Evolutionary conservation across 2,797 vertebrate genomes (phyloP).

Genomic region (Meda fulgida): DNA sequence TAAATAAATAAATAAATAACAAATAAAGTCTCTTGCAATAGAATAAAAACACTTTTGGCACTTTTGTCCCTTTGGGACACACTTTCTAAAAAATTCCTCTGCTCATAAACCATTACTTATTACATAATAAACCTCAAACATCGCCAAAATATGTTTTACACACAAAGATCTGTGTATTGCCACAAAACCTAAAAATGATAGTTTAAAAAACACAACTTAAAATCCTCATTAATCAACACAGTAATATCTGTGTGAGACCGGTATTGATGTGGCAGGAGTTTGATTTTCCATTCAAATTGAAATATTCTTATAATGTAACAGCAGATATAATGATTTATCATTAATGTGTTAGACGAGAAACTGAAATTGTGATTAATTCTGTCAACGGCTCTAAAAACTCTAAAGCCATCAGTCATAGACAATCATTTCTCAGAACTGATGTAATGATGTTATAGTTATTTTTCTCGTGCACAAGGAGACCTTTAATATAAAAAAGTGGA

Average conservation of each 20-base stretch:
- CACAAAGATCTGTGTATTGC: not conserved
- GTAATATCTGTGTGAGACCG: not conserved
- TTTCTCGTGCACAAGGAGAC: not conserved
- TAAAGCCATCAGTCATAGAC: not conserved
- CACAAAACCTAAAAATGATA: not conserved
- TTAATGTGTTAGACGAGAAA: not conserved
- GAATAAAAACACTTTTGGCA: not conserved
- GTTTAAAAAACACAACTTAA: not conserved
- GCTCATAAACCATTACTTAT: not conserved
- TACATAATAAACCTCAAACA: conserved; percentile 9
- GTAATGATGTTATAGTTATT: not conserved
- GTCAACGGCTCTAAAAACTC: not conserved
- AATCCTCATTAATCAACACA: not conserved
- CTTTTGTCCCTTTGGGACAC: not conserved
- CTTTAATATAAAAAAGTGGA: not conserved
- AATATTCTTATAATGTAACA: not conserved
- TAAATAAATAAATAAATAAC: not conserved
- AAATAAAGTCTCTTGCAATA: not conserved
- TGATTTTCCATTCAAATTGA: not conserved
- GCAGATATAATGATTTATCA: not conserved
- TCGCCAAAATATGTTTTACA: not conserved
- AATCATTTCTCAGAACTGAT: not conserved
- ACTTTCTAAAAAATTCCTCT: not conserved
- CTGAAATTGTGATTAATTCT: not conserved
- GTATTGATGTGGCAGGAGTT: not conserved